A percentile compares a stretch with the other conserved stretches of the same genome.
Conservation (phyloP, 64 coral and sea anemone species). For the Pocillopora damicornis region DNA sequence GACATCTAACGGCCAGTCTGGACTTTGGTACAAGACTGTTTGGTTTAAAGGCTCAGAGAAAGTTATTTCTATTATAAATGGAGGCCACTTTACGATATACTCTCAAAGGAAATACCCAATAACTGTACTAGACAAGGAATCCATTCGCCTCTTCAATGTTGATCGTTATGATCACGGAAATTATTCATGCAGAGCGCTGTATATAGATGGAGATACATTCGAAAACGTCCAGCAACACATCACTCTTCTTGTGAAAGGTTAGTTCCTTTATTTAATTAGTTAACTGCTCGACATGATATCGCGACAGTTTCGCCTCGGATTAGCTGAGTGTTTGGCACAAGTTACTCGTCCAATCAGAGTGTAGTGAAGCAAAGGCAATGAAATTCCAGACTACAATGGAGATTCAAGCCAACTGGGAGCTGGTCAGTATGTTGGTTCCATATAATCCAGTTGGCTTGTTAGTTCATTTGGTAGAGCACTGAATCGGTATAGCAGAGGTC, state of each 20-base stretch:
- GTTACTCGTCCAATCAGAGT: too few relatives aligned
- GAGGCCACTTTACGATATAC: not conserved
- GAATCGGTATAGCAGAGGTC: too few relatives aligned
- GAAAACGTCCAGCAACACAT: not conserved
- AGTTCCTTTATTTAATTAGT: not conserved
- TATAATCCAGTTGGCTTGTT: too few relatives aligned
- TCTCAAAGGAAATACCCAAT: not conserved
- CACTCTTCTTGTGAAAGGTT: slow-evolving; percentile 14
- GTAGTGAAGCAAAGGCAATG: too few relatives aligned
- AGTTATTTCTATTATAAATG: not conserved
- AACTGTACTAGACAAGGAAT: not conserved
- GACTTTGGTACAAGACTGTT: not conserved
- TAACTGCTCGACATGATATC: too few relatives aligned
- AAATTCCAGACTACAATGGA: too few relatives aligned
- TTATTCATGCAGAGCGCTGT: not conserved
- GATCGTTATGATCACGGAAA: slow-evolving; percentile 10
- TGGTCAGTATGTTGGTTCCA: too few relatives aligned
- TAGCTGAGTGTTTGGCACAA: too few relatives aligned
- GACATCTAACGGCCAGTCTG: not conserved
- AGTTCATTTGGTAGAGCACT: too few relatives aligned
- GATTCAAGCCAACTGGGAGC: too few relatives aligned
- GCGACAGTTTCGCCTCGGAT: too few relatives aligned
- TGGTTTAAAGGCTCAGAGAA: slow-evolving; percentile 38
- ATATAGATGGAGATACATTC: too few relatives aligned
- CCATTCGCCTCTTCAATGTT: not conserved